Conservation (phyloP, 2,113 vertebrate genomes). For the Balaenoptera acutorostrata region DNA sequence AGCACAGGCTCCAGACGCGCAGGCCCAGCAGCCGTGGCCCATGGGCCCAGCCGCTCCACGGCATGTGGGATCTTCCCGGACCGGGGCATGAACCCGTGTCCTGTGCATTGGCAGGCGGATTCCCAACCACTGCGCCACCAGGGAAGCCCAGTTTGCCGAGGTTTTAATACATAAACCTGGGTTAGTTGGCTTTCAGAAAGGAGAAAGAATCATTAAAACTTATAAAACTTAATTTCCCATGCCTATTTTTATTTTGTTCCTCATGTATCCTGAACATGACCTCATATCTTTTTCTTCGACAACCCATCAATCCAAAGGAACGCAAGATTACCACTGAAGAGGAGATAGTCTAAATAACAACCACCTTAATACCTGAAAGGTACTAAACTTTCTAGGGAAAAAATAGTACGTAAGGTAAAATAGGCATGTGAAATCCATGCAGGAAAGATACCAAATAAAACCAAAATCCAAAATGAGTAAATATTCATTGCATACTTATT, state of each 20-base stretch:
- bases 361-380: neutral
- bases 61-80: too few relatives aligned
- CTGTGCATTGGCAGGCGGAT: too few relatives aligned
- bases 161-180: neutral
- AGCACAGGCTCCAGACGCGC: too few relatives aligned
- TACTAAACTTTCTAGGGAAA: neutral
- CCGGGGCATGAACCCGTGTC: too few relatives aligned
- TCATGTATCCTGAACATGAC: neutral
- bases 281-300: neutral
- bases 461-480: neutral
- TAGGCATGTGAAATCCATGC: neutral
- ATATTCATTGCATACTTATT: neutral
- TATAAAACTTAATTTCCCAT: neutral
- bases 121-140: too few relatives aligned
- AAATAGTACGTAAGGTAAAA: neutral
- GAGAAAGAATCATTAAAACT: neutral
- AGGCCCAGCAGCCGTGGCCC: too few relatives aligned
- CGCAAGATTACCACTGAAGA: neutral
- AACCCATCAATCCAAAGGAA: neutral
- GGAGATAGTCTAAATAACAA: neutral
- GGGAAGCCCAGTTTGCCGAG: neutral
- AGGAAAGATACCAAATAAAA: neutral
- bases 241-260: neutral
- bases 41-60: too few relatives aligned
- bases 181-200: neutral